A percentile compares a stretch with the other conserved stretches of the same genome.
Evolutionary conservation across 1,140 invertebrate genomes (phyloP).

Genomic region (Calliopsis andreniformis): DNA sequence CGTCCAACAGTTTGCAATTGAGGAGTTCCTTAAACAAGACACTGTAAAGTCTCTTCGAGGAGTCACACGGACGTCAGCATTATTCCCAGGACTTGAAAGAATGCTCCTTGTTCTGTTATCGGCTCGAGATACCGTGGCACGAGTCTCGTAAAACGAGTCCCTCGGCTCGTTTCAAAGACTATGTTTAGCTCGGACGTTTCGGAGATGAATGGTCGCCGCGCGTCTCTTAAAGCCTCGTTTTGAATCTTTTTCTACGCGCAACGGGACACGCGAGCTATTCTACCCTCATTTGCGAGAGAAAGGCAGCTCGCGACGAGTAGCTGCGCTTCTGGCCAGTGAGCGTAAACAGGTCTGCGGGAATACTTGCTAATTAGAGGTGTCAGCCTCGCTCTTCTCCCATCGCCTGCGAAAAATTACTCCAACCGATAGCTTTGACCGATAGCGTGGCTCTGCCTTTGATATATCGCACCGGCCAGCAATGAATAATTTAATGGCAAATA

Average conservation of each 20-base stretch:
- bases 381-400: not conserved
- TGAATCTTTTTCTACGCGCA: slow-evolving; percentile 53
- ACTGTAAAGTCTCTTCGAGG: no score
- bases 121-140: slow-evolving; percentile 43
- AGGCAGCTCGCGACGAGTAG: no score
- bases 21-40: not conserved
- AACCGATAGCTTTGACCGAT: not conserved
- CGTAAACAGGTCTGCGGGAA: not conserved
- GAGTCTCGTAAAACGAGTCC: slow-evolving; percentile 53
- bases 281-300: slow-evolving; percentile 16
- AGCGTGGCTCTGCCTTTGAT: slow-evolving; percentile 2
- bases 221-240: slow-evolving; percentile 54
- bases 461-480: slow-evolving; percentile 11
- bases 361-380: slow-evolving; percentile 40
- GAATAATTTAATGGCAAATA: not conserved
- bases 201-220: slow-evolving; percentile 72
- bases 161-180: slow-evolving; percentile 59
- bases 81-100: slow-evolving; percentile 65
- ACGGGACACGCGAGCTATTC: slow-evolving; percentile 65
- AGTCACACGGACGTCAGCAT: slow-evolving; percentile 42
- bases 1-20: no score
- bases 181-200: slow-evolving; percentile 74
- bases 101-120: slow-evolving; percentile 65
- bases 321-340: no score
- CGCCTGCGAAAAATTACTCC: slow-evolving; percentile 28